Percentiles rank a stretch among this genome's conserved stretches.
Conservation (phyloP, 2,888 invertebrate species). For the Desoria tigrina region DNA sequence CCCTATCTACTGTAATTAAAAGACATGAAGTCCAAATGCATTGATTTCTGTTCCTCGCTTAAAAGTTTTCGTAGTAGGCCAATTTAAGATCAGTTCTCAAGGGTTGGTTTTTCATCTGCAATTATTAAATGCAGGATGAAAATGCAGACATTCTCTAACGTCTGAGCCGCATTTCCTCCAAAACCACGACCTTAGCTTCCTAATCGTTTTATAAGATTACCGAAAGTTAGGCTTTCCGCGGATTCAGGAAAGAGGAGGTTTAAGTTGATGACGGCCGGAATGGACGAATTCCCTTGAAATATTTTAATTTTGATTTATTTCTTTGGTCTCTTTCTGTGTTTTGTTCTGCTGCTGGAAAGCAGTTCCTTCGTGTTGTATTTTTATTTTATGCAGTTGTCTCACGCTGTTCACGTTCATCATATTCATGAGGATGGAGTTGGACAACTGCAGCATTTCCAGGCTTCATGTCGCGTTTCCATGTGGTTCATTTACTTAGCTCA, state of each 20-base stretch:
- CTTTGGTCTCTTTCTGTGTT: background rate
- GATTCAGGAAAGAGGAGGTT: background rate
- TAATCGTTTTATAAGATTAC: too few species aligned
- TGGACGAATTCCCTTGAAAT: background rate
- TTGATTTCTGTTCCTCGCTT: too few species aligned
- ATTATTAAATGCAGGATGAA: too few species aligned
- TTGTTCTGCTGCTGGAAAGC: background rate
- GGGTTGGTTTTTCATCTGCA: too few species aligned
- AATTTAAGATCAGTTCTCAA: too few species aligned
- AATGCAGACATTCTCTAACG: too few species aligned
- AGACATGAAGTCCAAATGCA: too few species aligned
- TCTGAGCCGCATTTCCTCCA: too few species aligned
- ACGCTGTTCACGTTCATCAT: slow-evolving; percentile 1
- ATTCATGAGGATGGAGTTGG: slow-evolving; percentile 1
- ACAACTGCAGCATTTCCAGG: background rate
- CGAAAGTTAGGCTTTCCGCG: background rate
- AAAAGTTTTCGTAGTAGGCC: too few species aligned
- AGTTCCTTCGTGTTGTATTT: background rate
- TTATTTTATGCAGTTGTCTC: background rate
- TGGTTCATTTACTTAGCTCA: slow-evolving; percentile 1
- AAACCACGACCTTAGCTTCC: background rate
- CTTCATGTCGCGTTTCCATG: slow-evolving; percentile 3
- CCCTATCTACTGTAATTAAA: too few species aligned
- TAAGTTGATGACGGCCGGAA: background rate
- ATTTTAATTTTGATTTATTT: background rate